Conservation (phyloP, 37 sponge, comb jelly and placozoan species). For the Eunapius fragilis region DNA sequence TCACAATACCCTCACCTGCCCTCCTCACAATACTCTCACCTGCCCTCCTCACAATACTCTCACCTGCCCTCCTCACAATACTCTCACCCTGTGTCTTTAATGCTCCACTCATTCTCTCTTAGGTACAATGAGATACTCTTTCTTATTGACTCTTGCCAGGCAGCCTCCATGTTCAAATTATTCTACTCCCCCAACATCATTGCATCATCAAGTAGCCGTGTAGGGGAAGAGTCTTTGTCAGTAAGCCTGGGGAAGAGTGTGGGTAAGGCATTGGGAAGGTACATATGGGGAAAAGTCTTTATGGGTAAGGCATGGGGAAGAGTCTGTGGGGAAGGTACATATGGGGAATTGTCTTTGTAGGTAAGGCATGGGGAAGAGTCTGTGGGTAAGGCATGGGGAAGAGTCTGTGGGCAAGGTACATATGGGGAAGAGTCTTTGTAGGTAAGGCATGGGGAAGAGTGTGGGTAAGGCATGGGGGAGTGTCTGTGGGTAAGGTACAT, state of each 20-base stretch:
- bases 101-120: neutral
- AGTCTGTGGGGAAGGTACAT: conserved; percentile 62
- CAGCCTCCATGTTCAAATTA: conserved; percentile 76
- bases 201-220: conserved; percentile 76
- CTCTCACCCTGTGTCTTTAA: neutral
- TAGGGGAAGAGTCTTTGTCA: conserved; percentile 83
- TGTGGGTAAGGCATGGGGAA: conserved; percentile 73
- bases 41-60: neutral
- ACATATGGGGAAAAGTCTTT: conserved; percentile 78
- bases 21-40: neutral
- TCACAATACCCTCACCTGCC: neutral
- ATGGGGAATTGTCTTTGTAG: no score
- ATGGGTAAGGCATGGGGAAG: conserved; percentile 50
- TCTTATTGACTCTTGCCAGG: conserved; percentile 95
- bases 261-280: conserved; percentile 81
- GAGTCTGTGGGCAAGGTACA: neutral
- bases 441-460: conserved; percentile 23
- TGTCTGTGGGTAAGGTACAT: conserved; percentile 68
- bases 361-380: no score
- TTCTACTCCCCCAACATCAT: conserved; percentile 97
- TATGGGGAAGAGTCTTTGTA: conserved; percentile 77
- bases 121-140: conserved; percentile 94
- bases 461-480: conserved; percentile 83
- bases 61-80: neutral
- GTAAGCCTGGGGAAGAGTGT: conserved; percentile 36